A percentile compares a stretch with the other conserved stretches of the same genome.
Conservation (phyloP, 2,113 vertebrate genomes). For the Thinocorus orbignyianus region DNA sequence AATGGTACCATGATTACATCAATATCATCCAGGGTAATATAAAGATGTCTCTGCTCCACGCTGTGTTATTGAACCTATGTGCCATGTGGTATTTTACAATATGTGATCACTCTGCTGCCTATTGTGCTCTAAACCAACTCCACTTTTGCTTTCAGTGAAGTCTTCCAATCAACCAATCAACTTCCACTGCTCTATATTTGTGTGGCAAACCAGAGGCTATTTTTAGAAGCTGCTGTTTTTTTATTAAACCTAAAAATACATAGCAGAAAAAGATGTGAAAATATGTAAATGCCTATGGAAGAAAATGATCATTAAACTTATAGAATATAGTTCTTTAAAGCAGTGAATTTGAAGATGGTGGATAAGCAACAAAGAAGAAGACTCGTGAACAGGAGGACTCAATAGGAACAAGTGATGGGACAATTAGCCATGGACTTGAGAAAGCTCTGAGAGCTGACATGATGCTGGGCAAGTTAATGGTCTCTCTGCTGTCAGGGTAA, state of each 20-base stretch:
- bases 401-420: not conserved
- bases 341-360: not conserved
- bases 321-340: not conserved
- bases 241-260: not conserved
- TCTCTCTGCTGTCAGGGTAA: not conserved
- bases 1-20: not conserved
- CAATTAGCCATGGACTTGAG: not conserved
- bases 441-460: not conserved
- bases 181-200: not conserved
- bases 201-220: not conserved
- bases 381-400: not conserved
- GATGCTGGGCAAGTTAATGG: not conserved
- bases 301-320: not conserved
- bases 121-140: not conserved
- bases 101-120: not conserved
- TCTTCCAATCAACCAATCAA: not conserved
- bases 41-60: not conserved
- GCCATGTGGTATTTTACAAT: not conserved
- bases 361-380: not conserved
- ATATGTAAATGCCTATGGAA: not conserved
- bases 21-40: not conserved
- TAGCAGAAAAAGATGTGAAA: not conserved
- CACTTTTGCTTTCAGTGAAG: not conserved
- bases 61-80: not conserved
- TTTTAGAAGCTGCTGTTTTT: not conserved